phyloP scores from a whole-genome alignment of 2,113 vertebrate genomes.

The Austrofundulus limnaeus region DNA sequence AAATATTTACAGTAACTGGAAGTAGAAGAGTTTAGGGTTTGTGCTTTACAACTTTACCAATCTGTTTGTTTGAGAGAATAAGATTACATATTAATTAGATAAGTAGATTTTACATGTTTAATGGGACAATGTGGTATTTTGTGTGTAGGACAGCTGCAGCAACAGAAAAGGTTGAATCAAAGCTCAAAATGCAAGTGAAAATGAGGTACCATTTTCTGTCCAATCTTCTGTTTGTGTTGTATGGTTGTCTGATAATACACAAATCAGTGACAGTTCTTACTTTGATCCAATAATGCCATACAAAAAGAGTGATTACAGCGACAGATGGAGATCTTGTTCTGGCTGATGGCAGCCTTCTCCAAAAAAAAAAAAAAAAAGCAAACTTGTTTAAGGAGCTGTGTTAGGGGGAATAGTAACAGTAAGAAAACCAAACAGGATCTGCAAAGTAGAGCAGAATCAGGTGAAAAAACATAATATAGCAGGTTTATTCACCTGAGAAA shows the following conservation, averaged over 20 bases:
- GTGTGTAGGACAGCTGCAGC: neutral
- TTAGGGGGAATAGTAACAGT: neutral
- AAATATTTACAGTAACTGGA: too few relatives aligned
- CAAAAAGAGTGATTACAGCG: neutral
- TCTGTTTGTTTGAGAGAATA: too few relatives aligned
- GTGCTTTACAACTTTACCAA: too few relatives aligned
- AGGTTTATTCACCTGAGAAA: neutral
- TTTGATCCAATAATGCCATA: neutral
- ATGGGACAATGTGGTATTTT: too few relatives aligned
- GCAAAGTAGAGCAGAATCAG: neutral
- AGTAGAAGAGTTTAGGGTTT: too few relatives aligned
- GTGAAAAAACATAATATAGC: neutral
- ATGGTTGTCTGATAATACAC: neutral
- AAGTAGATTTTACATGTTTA: too few relatives aligned
- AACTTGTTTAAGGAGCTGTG: neutral
- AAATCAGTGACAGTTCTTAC: neutral
- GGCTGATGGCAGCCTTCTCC: slow-evolving; percentile 3
- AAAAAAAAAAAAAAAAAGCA: slow-evolving; percentile 3
- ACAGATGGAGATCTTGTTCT: slow-evolving; percentile 4
- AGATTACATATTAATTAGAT: too few relatives aligned
- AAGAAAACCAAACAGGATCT: slow-evolving; percentile 8
- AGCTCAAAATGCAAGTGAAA: neutral
- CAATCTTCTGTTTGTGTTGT: neutral
- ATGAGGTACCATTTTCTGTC: neutral
- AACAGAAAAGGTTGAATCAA: neutral